These are phyloP conservation scores for Thera obeliscata DNA, from an alignment of 2,888 invertebrate species.

Conservation along the genomic window DNA sequence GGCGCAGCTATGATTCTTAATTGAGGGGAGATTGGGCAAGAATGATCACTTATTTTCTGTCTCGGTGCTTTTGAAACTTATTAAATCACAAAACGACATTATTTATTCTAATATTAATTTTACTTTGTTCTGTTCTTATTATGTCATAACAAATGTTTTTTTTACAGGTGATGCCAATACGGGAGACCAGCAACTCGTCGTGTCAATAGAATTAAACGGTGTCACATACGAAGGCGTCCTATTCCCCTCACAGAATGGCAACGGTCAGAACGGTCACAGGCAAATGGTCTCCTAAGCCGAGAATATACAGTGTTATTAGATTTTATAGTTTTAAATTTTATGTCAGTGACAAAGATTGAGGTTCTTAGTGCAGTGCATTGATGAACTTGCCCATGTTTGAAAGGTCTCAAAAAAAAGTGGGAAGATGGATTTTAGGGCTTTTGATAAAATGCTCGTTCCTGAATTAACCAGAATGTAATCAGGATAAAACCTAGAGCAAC, in stretches of 20 bases:
- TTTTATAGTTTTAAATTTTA: slow-evolving; percentile 34
- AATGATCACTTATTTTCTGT: background rate
- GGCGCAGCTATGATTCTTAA: too few species aligned
- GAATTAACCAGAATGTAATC: background rate
- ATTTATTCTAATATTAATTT: too few species aligned
- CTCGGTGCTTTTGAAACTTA: background rate
- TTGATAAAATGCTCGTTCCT: background rate
- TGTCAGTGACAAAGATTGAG: slow-evolving; percentile 33
- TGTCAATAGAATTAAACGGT: slow-evolving; percentile 98
- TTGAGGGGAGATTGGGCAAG: slow-evolving; percentile 6
- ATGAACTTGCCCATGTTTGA: slow-evolving; percentile 51
- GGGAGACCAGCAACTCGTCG: slow-evolving; percentile 94
- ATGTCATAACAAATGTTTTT: slow-evolving; percentile 38
- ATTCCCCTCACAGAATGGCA: slow-evolving; percentile 83
- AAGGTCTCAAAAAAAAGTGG: slow-evolving; percentile 17
- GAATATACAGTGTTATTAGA: slow-evolving; percentile 34
- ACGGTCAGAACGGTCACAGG: slow-evolving; percentile 73
- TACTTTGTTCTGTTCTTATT: too few species aligned
- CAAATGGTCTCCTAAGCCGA: slow-evolving; percentile 75
- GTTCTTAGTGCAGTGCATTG: slow-evolving; percentile 40
- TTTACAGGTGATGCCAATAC: slow-evolving; percentile 91
- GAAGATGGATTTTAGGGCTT: slow-evolving; percentile 24
- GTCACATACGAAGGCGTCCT: slow-evolving; percentile 97
- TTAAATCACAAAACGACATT: too few species aligned
- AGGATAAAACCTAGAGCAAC: slow-evolving; percentile 8